phyloP scores from a whole-genome alignment of 2,888 invertebrate species.

The Oscheius sp. region DNA sequence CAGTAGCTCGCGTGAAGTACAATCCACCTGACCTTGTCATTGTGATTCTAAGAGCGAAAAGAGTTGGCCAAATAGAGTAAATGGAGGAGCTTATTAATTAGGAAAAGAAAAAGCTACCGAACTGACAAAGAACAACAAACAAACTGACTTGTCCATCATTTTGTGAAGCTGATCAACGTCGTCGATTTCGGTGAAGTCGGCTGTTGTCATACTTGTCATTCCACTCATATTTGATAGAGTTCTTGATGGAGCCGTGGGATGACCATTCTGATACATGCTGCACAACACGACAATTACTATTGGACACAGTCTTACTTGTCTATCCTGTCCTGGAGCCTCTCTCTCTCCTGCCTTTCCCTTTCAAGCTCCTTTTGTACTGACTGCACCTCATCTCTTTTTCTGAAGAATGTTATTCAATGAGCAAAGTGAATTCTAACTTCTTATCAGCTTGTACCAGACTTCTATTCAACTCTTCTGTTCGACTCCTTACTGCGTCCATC shows the following conservation, averaged over 20 bases:
- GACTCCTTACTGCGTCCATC: neutral
- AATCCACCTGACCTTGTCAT: conserved; percentile 11
- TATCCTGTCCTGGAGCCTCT: conserved; percentile 26
- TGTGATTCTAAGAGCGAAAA: conserved; percentile 25
- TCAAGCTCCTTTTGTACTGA: conserved; percentile 25
- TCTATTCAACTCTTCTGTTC: conserved; percentile 24
- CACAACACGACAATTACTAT: neutral
- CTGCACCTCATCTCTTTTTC: conserved; percentile 26
- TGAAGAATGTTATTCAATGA: neutral
- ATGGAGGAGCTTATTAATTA: conserved; percentile 20
- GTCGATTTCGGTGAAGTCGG: conserved; percentile 49
- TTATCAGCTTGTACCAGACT: conserved; percentile 19
- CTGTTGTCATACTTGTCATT: conserved; percentile 47
- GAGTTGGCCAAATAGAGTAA: conserved; percentile 21
- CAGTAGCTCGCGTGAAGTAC: conserved; percentile 20
- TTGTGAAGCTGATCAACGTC: conserved; percentile 38
- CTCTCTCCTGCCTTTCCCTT: conserved; percentile 13
- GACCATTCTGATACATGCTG: conserved; percentile 24
- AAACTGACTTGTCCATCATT: conserved; percentile 49
- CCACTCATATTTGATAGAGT: conserved; percentile 49
- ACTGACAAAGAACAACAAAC: neutral
- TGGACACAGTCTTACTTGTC: conserved; percentile 11
- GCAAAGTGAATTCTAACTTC: neutral
- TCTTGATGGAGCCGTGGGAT: conserved; percentile 35
- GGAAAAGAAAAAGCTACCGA: neutral